Evolutionary conservation across 2,797 vertebrate species (phyloP), one percentile per base, ranked within the genome.

Genomic region (Sebastes matsubarae): DNA sequence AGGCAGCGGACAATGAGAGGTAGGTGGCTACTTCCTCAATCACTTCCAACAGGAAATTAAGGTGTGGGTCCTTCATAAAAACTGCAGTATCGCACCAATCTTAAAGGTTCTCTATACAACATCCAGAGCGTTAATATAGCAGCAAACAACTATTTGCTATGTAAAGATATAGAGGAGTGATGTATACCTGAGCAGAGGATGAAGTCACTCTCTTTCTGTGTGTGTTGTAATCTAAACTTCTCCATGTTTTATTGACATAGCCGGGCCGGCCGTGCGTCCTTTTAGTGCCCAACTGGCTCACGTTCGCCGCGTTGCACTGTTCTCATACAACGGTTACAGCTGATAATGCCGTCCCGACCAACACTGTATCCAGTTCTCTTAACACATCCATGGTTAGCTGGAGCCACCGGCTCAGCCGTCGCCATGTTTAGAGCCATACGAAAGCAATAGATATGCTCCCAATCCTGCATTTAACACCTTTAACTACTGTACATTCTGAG

Each of bases 21-120:
- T 94, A 94, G 94, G 93, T 94, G 92, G 92, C 82, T 84, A 94
- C 92, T 95, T 95, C 95, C 95, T 95, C 91, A 93, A 94, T 95
- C 92, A 92, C 87, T 93, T 93, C 90, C 86, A 93, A 93, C 94
- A 94, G 95, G 94, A 95, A 94, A 95, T 95, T 87, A 94, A 94
- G 93, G 86, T 94, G 93, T 85, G 83, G 89, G 84, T 82, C 87
- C 85, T 87, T 79, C 81, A 75, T 83, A 80, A 93, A 89, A 92
- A 88, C 88, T 80, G 87, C 46, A 80, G 68, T 91, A 93, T 93
- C 77, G 34, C 70, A 77, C 78, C 87, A 90, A 94, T 93, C 88
- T 86, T 80, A 54, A 22, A 54, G 52, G 52, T 54, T n/a, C 52
- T 54, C 52, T 22, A 11, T 11, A 0, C n/a, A 50, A 50, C 16